Evolutionary conservation across 2,113 vertebrate genomes (phyloP), one percentile per base, ranked within the genome.

Genomic region (Peromyscus leucopus): DNA sequence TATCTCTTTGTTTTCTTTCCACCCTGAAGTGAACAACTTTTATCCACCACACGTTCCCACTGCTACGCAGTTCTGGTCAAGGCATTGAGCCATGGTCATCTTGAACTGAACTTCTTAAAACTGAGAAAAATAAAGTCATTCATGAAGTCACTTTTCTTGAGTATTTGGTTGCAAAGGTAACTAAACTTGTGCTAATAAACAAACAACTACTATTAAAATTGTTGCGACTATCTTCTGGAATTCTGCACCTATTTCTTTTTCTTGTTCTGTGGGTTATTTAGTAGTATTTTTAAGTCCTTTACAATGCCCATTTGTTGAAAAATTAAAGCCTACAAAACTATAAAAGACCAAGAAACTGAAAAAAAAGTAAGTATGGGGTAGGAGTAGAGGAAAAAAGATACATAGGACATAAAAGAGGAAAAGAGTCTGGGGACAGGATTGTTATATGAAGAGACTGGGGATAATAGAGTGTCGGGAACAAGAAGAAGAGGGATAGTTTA

Each of bases 211-310:
- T 21, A 1, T 7, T 13, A 79, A n/a, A 39, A 33, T 42, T 39
- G 2, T 26, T 36, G 2, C 11, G 10, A 11, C 0, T 24, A 3
- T 72, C 36, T 72, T 15, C 16, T 7, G 5, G 24, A 21, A 28
- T 2, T 2, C 24, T 19, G 15, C 1, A 3, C 67, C 11, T 10
- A 36, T 71, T 61, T 79, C 7, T 85, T 19, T 72, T 63, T 33
- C 67, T 39, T 69, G 71, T 21, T 89, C 21, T 85, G 69, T 13
- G 42, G 39, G 28, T 59, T n/a, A 59, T 59, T 82, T 22, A 71
- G 16, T 69, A 13, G 55, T 51, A 83, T 1, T 36, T 59, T 31
- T 87, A 12, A 67, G 57, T 48, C n/a, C 36, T 16, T 19, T 5
- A 22, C 3, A 15, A 36, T 15, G 5, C 17, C 3, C 6, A 31